A percentile compares a stretch with the other conserved stretches of the same genome.
Evolutionary conservation across 2,888 invertebrate genomes (phyloP).

Genomic region (Caradrina kadenii): DNA sequence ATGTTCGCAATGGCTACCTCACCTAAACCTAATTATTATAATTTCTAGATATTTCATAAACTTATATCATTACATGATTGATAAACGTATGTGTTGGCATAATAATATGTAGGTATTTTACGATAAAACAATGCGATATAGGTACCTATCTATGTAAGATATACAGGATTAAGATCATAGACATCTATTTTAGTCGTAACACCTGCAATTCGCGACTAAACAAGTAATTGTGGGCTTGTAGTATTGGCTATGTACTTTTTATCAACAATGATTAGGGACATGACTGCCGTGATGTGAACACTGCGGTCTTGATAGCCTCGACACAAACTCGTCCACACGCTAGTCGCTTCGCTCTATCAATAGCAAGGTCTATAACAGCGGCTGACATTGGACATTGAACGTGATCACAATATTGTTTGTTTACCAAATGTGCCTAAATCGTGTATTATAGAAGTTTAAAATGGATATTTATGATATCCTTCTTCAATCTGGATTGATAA

Average conservation of each 20-base stretch:
- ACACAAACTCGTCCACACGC: constrained; percentile 8
- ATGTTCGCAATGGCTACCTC: too few species aligned
- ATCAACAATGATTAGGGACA: constrained; percentile 26
- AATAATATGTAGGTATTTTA: neutral
- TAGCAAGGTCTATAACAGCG: constrained; percentile 26
- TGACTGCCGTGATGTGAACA: constrained; percentile 18
- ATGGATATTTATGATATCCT: constrained; percentile 83
- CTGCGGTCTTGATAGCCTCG: constrained; percentile 1
- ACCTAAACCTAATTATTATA: too few species aligned
- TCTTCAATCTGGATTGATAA: constrained; percentile 79
- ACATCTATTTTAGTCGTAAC: neutral
- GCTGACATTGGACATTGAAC: constrained; percentile 44
- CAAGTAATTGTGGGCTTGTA: neutral
- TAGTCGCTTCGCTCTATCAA: constrained; percentile 17
- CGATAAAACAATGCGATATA: neutral
- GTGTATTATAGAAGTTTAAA: constrained; percentile 21
- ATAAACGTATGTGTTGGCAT: neutral
- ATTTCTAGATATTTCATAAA: too few species aligned
- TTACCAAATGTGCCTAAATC: constrained; percentile 33
- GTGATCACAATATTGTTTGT: constrained; percentile 23
- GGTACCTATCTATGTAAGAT: neutral
- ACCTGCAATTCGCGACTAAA: constrained; percentile 13
- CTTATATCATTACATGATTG: neutral
- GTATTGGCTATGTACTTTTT: constrained; percentile 32
- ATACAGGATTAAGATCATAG: constrained; percentile 17